Conservation (phyloP, 2,888 invertebrate species). For the Galerucella calmariensis region DNA sequence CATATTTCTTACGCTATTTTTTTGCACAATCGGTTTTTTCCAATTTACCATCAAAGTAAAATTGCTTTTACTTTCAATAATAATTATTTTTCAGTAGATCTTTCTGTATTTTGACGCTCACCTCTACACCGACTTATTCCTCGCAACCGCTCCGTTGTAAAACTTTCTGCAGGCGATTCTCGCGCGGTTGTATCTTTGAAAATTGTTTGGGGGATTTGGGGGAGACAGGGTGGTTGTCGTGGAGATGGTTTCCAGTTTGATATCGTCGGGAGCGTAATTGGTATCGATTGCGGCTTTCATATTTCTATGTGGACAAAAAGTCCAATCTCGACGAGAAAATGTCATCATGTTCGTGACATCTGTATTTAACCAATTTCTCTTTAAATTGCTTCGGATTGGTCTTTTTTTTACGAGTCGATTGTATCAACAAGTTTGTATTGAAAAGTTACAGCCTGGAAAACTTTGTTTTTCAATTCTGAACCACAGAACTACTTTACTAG, state of each 20-base stretch:
- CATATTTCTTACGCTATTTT: too few species aligned
- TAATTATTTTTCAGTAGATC: neutral
- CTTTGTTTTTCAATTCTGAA: too few species aligned
- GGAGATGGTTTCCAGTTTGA: conserved; percentile 3
- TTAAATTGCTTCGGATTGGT: conserved; percentile 27
- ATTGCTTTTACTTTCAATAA: too few species aligned
- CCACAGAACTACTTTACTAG: too few species aligned
- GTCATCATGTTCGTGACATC: conserved; percentile 34
- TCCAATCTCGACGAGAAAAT: conserved; percentile 26
- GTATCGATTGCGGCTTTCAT: conserved; percentile 30
- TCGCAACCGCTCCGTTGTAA: neutral
- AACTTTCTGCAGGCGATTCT: conserved; percentile 9
- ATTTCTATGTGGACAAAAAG: conserved; percentile 12
- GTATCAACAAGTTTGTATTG: neutral
- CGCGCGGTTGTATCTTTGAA: neutral
- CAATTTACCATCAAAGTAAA: too few species aligned
- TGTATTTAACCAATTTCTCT: conserved; percentile 31
- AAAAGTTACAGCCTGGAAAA: too few species aligned
- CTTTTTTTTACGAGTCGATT: conserved; percentile 2
- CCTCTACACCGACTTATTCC: neutral
- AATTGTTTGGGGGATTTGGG: neutral
- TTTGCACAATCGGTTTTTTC: too few species aligned
- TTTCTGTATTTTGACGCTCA: neutral
- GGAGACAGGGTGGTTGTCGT: neutral
- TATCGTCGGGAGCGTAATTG: conserved; percentile 24